These are phyloP conservation scores for Calephelis nemesis DNA, from an alignment of 1,140 invertebrate genomes.

Conservation along the genomic window DNA sequence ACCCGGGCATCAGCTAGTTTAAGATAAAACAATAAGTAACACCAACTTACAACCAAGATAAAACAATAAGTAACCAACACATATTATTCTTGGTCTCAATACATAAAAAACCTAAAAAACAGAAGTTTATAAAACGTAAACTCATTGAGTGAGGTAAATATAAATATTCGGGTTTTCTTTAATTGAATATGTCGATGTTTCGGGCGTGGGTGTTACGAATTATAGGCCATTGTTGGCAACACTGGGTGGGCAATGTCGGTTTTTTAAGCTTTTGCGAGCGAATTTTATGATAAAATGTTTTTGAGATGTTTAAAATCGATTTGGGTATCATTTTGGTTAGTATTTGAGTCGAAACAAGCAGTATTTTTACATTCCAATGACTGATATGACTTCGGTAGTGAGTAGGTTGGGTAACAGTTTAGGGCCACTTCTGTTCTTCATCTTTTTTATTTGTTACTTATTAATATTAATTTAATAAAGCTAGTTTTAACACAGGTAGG, in stretches of 20 bases:
- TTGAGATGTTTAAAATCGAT: neutral
- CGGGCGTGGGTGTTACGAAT: constrained; percentile 58
- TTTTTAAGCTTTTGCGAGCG: constrained; percentile 36
- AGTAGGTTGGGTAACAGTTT: neutral
- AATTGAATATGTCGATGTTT: constrained; percentile 52
- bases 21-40: too few species aligned
- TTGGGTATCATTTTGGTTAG: neutral
- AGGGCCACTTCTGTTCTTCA: too few species aligned
- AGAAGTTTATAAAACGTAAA: constrained; percentile 19
- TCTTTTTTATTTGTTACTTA: too few species aligned
- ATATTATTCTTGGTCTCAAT: neutral
- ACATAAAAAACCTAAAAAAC: neutral
- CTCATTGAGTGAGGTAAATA: constrained; percentile 36
- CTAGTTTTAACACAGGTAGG: too few species aligned
- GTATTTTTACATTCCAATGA: constrained; percentile 13
- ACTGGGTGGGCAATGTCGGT: constrained; percentile 36
- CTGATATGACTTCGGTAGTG: neutral
- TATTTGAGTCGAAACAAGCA: too few species aligned
- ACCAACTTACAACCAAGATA: too few species aligned
- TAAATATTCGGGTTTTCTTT: constrained; percentile 55
- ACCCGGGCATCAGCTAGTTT: too few species aligned
- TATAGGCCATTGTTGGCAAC: constrained; percentile 54
- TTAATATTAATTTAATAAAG: too few species aligned
- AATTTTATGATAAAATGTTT: constrained; percentile 20
- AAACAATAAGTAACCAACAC: too few species aligned